Conservation (phyloP, 1,140 invertebrate genomes). For the Brachionus angularis region DNA sequence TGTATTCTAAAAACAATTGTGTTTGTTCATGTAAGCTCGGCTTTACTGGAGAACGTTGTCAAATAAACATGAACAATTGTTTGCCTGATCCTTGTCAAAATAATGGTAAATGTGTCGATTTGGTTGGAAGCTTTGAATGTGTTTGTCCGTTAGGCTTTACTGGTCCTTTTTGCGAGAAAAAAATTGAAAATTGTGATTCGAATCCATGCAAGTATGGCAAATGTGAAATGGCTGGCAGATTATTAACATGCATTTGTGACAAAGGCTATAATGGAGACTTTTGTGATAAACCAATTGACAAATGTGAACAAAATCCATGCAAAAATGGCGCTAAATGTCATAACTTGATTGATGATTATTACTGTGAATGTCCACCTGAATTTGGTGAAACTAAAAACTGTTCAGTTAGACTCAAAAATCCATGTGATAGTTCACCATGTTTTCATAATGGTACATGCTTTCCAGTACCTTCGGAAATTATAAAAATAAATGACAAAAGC, state of each 20-base stretch:
- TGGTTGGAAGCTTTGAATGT: slow-evolving; percentile 30
- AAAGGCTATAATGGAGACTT: slow-evolving; percentile 19
- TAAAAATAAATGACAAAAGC: neutral
- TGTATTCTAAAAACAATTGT: slow-evolving; percentile 25
- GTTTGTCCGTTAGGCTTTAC: slow-evolving; percentile 30
- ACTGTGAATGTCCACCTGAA: slow-evolving; percentile 29
- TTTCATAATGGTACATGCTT: slow-evolving; percentile 36
- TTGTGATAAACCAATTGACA: slow-evolving; percentile 23
- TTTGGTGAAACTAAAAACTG: slow-evolving; percentile 21
- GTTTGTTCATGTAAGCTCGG: slow-evolving; percentile 45
- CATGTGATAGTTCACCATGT: slow-evolving; percentile 32
- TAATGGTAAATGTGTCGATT: slow-evolving; percentile 37
- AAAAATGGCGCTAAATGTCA: slow-evolving; percentile 39
- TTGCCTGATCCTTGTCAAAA: slow-evolving; percentile 34
- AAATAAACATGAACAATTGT: slow-evolving; percentile 43
- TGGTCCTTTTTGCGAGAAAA: slow-evolving; percentile 34
- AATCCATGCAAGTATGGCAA: slow-evolving; percentile 74
- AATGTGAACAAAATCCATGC: slow-evolving; percentile 38
- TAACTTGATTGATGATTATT: slow-evolving; percentile 41
- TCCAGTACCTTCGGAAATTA: neutral
- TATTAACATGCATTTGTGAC: slow-evolving; percentile 15
- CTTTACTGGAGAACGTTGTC: slow-evolving; percentile 41
- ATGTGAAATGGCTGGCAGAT: neutral
- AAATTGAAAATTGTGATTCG: slow-evolving; percentile 19
- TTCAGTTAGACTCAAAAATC: neutral